phyloP scores from a whole-genome alignment of 2,113 vertebrate species.

The Myiozetetes cayanensis region DNA sequence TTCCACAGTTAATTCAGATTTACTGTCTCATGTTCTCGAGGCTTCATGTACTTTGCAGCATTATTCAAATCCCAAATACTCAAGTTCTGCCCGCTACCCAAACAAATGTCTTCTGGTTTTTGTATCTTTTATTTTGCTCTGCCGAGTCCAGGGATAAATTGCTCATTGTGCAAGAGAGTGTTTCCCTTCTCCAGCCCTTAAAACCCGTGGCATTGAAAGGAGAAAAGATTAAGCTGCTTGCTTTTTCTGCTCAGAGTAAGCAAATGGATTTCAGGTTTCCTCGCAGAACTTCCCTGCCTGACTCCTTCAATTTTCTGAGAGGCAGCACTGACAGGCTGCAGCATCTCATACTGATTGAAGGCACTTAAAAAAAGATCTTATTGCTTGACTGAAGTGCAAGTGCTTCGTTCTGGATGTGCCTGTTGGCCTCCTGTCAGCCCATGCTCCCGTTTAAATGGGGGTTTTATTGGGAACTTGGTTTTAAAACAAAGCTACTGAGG shows the following conservation, averaged over 20 bases:
- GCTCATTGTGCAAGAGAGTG: not conserved
- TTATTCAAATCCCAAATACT: not conserved
- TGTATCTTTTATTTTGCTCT: not conserved
- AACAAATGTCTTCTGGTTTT: not conserved
- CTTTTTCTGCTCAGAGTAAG: not conserved
- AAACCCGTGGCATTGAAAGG: not conserved
- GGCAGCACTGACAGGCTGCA: not conserved
- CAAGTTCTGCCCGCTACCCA: not conserved
- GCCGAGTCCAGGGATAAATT: not conserved
- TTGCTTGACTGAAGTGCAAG: not conserved
- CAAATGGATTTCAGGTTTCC: not conserved
- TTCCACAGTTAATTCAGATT: not conserved
- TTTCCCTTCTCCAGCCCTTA: not conserved
- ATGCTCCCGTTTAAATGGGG: fast-evolving
- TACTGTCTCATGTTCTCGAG: not conserved
- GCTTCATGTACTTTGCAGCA: not conserved
- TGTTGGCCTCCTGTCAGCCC: not conserved
- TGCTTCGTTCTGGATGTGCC: not conserved
- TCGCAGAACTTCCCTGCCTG: not conserved
- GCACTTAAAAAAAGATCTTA: not conserved
- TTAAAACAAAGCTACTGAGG: not conserved
- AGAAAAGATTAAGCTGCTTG: not conserved
- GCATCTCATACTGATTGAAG: fast-evolving
- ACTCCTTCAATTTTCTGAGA: not conserved
- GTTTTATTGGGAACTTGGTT: not conserved